Percentiles rank a stretch among this genome's conserved stretches.
These are phyloP conservation scores for Cryptosula pallasiana DNA, from an alignment of 2,888 invertebrate genomes.

Conservation along the genomic window DNA sequence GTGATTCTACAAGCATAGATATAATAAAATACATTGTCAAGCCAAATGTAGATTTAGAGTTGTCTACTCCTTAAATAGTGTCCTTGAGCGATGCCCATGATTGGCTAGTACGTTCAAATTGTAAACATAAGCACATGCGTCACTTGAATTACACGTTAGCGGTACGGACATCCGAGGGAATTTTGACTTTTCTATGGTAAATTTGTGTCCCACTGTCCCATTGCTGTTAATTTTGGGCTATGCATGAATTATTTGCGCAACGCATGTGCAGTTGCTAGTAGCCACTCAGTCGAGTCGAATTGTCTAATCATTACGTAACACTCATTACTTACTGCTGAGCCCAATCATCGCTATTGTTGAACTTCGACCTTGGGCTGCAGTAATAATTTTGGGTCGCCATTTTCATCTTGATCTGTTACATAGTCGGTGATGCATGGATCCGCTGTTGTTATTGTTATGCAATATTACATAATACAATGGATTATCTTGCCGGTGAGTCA, in stretches of 20 bases:
- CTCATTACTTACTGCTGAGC: background rate
- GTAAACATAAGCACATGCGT: background rate
- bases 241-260: background rate
- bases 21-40: too few relatives aligned
- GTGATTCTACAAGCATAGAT: too few relatives aligned
- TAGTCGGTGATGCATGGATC: constrained; percentile 10
- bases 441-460: constrained; percentile 13
- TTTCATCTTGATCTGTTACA: background rate
- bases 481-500: constrained; percentile 21
- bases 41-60: too few relatives aligned
- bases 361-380: constrained; percentile 17
- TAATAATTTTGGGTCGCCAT: constrained; percentile 12
- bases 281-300: background rate
- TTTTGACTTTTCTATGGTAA: background rate
- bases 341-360: constrained; percentile 1
- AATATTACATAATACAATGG: constrained; percentile 3
- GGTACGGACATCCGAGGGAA: background rate
- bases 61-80: too few relatives aligned
- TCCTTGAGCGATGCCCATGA: background rate
- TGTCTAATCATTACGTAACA: background rate
- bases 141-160: background rate
- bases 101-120: background rate
- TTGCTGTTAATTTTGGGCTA: background rate
- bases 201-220: background rate
- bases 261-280: background rate